A percentile compares a stretch with the other conserved stretches of the same genome.
phyloP scores from a whole-genome alignment of 2,113 vertebrate species.

The Triplophysa siluroides region DNA sequence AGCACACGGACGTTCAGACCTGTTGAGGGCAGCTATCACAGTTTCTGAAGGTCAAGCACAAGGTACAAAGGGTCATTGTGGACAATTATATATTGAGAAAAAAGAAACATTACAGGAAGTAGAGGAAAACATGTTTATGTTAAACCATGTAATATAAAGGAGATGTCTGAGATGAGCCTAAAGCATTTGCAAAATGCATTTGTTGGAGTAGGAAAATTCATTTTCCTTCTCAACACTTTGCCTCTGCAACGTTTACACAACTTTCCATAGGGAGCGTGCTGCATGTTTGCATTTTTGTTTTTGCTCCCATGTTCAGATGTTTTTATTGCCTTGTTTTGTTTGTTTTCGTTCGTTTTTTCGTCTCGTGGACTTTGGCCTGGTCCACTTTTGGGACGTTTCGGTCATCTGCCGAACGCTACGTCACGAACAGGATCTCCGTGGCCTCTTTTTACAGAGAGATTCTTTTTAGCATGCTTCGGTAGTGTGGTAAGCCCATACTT shows the following conservation, averaged over 20 bases:
- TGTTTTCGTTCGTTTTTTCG: background rate
- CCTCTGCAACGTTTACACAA: constrained; percentile 34
- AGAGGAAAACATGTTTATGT: constrained; percentile 8
- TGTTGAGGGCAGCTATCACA: constrained; percentile 34
- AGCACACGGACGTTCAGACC: background rate
- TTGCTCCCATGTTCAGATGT: constrained; percentile 22
- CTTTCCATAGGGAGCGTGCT: constrained; percentile 8
- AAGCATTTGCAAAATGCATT: constrained; percentile 18
- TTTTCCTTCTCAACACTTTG: constrained; percentile 21
- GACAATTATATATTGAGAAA: background rate
- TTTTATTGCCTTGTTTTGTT: constrained; percentile 29
- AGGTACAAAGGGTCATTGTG: constrained; percentile 8
- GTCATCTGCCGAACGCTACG: background rate
- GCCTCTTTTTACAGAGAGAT: constrained; percentile 15
- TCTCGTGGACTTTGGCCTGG: constrained; percentile 32
- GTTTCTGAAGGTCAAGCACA: constrained; percentile 13
- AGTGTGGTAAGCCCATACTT: constrained; percentile 41
- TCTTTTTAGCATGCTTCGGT: constrained; percentile 50
- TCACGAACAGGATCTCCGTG: constrained; percentile 4
- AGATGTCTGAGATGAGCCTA: constrained; percentile 12
- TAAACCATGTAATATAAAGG: constrained; percentile 11
- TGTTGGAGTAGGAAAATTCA: constrained; percentile 7
- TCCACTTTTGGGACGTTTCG: constrained; percentile 19
- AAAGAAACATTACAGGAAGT: background rate
- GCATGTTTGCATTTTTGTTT: constrained; percentile 45